Evolutionary conservation across 1,140 invertebrate species (phyloP).

Genomic region (Paramacrobiotus metropolitanus): DNA sequence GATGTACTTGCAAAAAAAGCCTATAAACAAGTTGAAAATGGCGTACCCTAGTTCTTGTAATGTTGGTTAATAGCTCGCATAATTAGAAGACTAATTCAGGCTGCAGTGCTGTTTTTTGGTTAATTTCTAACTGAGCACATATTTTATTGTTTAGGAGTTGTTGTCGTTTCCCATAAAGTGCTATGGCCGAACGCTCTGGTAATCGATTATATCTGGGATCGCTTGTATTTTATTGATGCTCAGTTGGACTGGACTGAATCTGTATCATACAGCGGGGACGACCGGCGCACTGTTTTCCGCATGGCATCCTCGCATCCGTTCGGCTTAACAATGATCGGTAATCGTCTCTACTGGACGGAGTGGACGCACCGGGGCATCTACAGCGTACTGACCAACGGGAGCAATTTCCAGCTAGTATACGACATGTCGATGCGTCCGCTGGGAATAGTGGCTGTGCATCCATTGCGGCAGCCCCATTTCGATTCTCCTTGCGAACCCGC

Average conservation of each 20-base stretch:
- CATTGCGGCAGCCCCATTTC: neutral
- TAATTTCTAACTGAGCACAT: no score
- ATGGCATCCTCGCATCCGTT: neutral
- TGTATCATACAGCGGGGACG: neutral
- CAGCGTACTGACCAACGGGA: neutral
- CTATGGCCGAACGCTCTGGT: neutral
- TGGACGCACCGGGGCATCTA: neutral
- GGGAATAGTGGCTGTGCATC: neutral
- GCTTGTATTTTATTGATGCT: neutral
- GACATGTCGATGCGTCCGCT: neutral
- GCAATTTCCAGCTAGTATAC: neutral
- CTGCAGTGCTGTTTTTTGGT: no score
- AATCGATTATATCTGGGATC: neutral
- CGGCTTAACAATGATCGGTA: neutral
- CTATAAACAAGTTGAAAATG: no score
- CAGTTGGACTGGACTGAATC: neutral
- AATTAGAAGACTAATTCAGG: no score
- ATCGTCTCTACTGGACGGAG: neutral
- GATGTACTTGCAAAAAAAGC: no score
- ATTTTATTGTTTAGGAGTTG: neutral
- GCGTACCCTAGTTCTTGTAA: no score
- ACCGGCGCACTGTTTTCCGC: neutral
- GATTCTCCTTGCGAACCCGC: neutral
- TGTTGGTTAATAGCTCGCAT: no score
- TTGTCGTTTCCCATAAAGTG: neutral